Conservation (phyloP, 2,888 invertebrate genomes). For the Laothoe populi region DNA sequence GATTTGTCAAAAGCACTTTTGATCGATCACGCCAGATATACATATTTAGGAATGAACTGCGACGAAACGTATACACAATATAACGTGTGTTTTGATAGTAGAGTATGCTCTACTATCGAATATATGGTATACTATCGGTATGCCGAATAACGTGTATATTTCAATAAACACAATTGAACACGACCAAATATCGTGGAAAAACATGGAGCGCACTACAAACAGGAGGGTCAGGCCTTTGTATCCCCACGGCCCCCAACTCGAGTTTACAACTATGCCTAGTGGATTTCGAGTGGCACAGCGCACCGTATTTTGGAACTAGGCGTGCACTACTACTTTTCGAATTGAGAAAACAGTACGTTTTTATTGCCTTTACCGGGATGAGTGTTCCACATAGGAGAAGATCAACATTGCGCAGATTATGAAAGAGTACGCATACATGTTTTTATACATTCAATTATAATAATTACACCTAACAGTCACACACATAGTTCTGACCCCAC, state of each 20-base stretch:
- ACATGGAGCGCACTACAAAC: constrained; percentile 34
- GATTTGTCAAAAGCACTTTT: too few species aligned
- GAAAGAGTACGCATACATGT: too few species aligned
- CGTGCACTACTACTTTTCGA: constrained; percentile 10
- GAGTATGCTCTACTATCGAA: too few species aligned
- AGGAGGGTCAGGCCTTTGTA: constrained; percentile 38
- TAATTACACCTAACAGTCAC: too few species aligned
- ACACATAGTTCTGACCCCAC: too few species aligned
- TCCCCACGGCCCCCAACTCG: constrained; percentile 35
- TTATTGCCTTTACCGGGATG: constrained; percentile 4
- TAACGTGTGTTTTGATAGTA: too few species aligned
- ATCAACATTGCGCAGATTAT: too few species aligned
- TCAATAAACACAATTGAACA: constrained; percentile 34
- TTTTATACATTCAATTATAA: too few species aligned
- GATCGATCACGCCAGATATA: too few species aligned
- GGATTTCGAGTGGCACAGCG: constrained; percentile 8
- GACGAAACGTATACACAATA: too few species aligned
- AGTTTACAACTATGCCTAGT: constrained; percentile 38
- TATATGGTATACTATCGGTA: too few species aligned
- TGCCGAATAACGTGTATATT: constrained; percentile 9
- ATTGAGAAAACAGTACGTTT: constrained; percentile 23
- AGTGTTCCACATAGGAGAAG: not conserved
- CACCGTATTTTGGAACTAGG: constrained; percentile 6
- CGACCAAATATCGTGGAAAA: constrained; percentile 31
- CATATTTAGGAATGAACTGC: too few species aligned